Conservation (phyloP, 2,113 vertebrate genomes). For the Rhizomys pruinosus region DNA sequence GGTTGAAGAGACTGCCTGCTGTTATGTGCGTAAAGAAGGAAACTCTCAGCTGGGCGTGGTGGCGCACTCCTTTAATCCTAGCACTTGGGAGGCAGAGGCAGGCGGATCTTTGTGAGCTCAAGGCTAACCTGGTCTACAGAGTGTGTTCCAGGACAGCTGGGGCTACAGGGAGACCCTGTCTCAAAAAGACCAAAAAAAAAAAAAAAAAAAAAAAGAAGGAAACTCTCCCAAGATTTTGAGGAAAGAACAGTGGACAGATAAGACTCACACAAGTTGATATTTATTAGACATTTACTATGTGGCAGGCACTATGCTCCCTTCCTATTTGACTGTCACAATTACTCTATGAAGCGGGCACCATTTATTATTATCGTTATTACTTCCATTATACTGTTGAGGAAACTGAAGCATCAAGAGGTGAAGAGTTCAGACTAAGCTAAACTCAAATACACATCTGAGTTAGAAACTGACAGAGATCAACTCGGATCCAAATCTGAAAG, state of each 20-base stretch:
- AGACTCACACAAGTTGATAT: background rate
- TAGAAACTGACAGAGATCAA: background rate
- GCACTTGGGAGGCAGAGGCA: no score
- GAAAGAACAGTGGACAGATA: background rate
- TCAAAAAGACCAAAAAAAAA: no score
- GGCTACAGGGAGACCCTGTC: no score
- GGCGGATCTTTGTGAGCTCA: no score
- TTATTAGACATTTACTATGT: background rate
- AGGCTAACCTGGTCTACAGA: no score
- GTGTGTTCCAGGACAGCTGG: no score
- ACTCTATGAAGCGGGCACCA: background rate
- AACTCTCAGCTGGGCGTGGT: no score
- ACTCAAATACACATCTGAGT: no score
- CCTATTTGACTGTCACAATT: background rate
- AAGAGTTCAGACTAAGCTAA: no score
- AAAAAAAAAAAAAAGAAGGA: no score
- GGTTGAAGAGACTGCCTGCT: background rate
- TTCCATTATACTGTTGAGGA: background rate
- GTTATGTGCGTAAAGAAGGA: accelerated
- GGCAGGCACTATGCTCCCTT: background rate
- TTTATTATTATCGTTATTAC: background rate
- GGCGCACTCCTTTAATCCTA: no score
- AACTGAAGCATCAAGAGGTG: background rate
- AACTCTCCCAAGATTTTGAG: background rate
- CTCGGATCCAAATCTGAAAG: background rate